Evolutionary conservation across 2,888 invertebrate genomes (phyloP).

Genomic region (Pseudoips prasinana): DNA sequence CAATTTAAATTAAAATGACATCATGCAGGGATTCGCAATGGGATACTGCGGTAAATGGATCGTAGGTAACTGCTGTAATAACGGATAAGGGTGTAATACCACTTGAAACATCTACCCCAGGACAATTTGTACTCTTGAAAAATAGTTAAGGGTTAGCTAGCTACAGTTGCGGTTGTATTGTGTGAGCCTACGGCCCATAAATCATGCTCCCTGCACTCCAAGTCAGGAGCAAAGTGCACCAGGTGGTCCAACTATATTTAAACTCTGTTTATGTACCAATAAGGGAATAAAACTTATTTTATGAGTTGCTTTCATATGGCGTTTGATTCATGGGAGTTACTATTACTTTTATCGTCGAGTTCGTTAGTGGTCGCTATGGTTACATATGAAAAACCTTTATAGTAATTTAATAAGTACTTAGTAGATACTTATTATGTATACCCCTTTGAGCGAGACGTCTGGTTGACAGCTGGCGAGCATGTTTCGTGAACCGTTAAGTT

Average conservation of each 20-base stretch:
- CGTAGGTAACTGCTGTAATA: no score
- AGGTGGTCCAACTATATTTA: conserved; percentile 76
- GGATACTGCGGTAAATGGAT: no score
- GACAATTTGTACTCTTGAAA: conserved; percentile 61
- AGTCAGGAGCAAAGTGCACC: conserved; percentile 58
- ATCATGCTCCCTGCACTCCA: conserved; percentile 65
- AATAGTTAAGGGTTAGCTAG: conserved; percentile 75
- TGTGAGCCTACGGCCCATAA: conserved; percentile 62
- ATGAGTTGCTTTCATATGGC: conserved; percentile 63
- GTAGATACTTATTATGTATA: conserved; percentile 20
- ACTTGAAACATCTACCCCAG: conserved; percentile 49
- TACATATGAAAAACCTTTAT: conserved; percentile 22
- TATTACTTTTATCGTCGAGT: conserved; percentile 36
- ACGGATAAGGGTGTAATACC: conserved; percentile 36
- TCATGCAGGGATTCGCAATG: no score
- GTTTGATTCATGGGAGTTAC: conserved; percentile 61
- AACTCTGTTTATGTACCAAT: conserved; percentile 65
- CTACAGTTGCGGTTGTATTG: conserved; percentile 74
- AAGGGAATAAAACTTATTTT: conserved; percentile 70
- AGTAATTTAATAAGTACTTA: conserved; percentile 22
- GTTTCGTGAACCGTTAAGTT: conserved; percentile 70
- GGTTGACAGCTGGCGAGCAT: conserved; percentile 62
- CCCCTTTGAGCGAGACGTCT: conserved; percentile 23
- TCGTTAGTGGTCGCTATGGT: conserved; percentile 19
- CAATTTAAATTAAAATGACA: no score